Evolutionary conservation across 1,140 invertebrate species (phyloP), one percentile per base, ranked within the genome.

Genomic region (Harpegnathos saltator): DNA sequence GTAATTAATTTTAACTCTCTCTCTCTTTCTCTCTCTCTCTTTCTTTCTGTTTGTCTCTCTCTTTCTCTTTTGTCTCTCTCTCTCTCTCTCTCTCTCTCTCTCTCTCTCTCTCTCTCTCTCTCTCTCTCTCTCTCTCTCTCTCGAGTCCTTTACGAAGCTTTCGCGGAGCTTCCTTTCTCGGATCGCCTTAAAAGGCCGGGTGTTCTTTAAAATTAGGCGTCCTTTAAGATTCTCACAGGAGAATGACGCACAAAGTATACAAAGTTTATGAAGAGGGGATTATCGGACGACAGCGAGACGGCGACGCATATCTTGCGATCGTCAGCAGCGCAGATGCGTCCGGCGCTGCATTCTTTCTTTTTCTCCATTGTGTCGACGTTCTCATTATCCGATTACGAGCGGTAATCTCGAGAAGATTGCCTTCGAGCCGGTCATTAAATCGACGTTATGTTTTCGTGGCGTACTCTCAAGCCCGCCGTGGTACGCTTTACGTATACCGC

Each of bases 181-280:
- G 29, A 5, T 33, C 19, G 54, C 22, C 48, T 19, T 54, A 22
- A 44, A 52, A 22, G 2, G 15, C 4, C 11, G 19, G 29, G 5
- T 80, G 52, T 58, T 24, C 52, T 59, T 56, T 48, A 19, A 58
- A 80, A 78, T 69, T 69, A 78, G 66, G 50, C 29, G 22, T 15
- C 5, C n/a, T n/a, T n/a, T n/a, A n/a, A n/a, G 50, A 58, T 17
- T 26, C n/a, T 78, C 29, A 68, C 15, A 80, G 71, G 69, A 58
- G 38, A 19, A 11, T 5, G 24, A 22, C 2, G 12, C 29, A 38
- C 22, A 7, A 33, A 1, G 22, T 3, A 4, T 58, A 19, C 2
- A 26, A 71, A 80, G 12, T 71, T 80, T 69, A 69, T 22, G 12
- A 22, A 7, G n/a, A 26, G 22, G 19, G 22, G 19, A 69, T 80